Percentiles rank a stretch among this genome's conserved stretches.
phyloP scores from a whole-genome alignment of 30 jellyfish, hydroid and myxozoan genomes.

The Nemopilema nomurai region DNA sequence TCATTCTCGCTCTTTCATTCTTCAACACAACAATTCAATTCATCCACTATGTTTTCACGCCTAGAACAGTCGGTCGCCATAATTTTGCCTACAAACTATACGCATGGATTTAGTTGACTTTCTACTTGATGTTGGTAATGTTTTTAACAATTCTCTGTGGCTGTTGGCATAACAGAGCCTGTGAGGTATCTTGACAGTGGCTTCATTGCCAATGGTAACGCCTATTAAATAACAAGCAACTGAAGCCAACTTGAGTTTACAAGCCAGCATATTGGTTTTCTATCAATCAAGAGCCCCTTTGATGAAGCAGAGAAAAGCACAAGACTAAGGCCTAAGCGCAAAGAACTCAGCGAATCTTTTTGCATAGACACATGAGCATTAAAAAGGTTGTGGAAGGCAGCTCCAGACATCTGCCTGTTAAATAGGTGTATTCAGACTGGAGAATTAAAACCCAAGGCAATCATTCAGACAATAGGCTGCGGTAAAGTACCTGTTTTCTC shows the following conservation, averaged over 20 bases:
- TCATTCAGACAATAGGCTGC: slow-evolving; percentile 35
- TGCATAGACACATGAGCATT: neutral
- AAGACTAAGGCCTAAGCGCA: neutral
- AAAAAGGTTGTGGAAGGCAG: neutral
- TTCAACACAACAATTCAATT: too few relatives aligned
- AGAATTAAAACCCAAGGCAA: slow-evolving; percentile 24
- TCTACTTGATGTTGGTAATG: too few relatives aligned
- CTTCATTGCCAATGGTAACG: neutral
- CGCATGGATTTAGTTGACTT: too few relatives aligned
- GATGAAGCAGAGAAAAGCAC: neutral
- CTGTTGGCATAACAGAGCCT: too few relatives aligned
- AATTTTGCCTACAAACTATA: too few relatives aligned
- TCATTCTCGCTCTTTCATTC: too few relatives aligned
- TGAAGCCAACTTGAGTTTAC: neutral
- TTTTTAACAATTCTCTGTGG: too few relatives aligned
- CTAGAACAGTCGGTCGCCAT: too few relatives aligned
- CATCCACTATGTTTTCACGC: too few relatives aligned
- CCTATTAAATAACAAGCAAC: neutral
- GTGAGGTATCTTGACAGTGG: too few relatives aligned
- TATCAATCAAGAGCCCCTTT: neutral
- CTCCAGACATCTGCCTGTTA: slow-evolving; percentile 38
- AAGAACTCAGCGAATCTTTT: neutral
- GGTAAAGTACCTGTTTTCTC: slow-evolving; percentile 52
- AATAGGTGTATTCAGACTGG: slow-evolving; percentile 28
- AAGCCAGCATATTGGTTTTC: neutral